These are phyloP conservation scores for Griposia aprilina DNA, from an alignment of 2,888 invertebrate genomes.

Conservation along the genomic window DNA sequence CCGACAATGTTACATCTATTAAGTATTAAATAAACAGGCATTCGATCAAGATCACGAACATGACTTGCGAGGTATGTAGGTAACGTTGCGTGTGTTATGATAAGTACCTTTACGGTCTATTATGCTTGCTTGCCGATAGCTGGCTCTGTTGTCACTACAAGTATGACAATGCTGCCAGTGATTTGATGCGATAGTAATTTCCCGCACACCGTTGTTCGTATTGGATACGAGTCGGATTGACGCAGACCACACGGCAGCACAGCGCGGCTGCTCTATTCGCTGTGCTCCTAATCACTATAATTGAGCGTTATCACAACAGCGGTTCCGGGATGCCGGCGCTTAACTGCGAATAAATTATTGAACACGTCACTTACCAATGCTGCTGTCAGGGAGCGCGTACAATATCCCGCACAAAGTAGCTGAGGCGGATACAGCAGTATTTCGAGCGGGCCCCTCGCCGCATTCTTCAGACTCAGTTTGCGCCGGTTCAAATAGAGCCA, in stretches of 20 bases:
- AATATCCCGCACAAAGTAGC: constrained; percentile 85
- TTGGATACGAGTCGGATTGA: constrained; percentile 85
- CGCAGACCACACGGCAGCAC: constrained; percentile 77
- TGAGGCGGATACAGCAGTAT: constrained; percentile 72
- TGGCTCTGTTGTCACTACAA: constrained; percentile 75
- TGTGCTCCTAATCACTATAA: constrained; percentile 82
- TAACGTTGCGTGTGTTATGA: constrained; percentile 57
- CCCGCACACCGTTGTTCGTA: constrained; percentile 87
- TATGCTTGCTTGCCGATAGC: constrained; percentile 69
- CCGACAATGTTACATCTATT: constrained; percentile 10
- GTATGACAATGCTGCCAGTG: constrained; percentile 85
- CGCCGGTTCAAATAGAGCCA: constrained; percentile 92
- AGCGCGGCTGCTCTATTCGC: constrained; percentile 72
- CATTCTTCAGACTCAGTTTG: constrained; percentile 79
- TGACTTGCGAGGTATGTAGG: constrained; percentile 51
- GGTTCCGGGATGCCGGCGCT: constrained; percentile 75
- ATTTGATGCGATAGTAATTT: constrained; percentile 88
- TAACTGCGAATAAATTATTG: constrained; percentile 75
- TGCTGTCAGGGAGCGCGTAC: constrained; percentile 80
- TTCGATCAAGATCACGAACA: constrained; percentile 58
- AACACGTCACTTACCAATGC: constrained; percentile 81
- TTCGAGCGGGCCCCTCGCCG: constrained; percentile 69
- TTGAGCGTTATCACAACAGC: constrained; percentile 78
- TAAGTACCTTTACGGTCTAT: constrained; percentile 67
- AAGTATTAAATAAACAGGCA: constrained; percentile 24